Base-by-base conservation (phyloP, 2,888 invertebrate genomes). In the Nematopogon swammerdamellus region DNA sequence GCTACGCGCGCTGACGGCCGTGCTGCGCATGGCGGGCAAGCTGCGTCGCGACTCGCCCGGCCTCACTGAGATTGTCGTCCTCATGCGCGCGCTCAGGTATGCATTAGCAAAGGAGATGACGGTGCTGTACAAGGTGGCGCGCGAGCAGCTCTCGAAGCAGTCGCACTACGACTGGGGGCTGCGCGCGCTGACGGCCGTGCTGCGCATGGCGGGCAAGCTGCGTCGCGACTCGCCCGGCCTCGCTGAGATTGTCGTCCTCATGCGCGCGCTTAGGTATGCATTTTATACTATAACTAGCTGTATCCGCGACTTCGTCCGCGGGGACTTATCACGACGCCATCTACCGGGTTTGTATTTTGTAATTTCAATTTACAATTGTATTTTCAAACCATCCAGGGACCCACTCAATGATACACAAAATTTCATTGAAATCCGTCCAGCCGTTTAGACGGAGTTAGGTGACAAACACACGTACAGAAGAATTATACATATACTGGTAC, bases 141-240 rank as follows among this genome's bases (percentile, higher is more conserved):
- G 85, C 50, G 92, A 93, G 60, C 95, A 95, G 65, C 75, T 96
- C 46, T 95, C 95, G 1, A 93, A 95, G 63, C 95, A 95, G 65
- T 89, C 88, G 18, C 96, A 96, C 65, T 96, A 96, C 68, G 95
- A 96, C 69, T 96, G 95, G 86, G 95, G 95, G 1, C 72, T 96
- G 56, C 83, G 95, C 49, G 95, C 95, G 3, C 72, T 96, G 16
- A 96, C 94, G 56, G 89, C 95, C 0, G 94, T 95, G 2, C 75
- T 96, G 17, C 85, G 94, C 25, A 95, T 95, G 92, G 95, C 95
- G 2, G 95, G 95, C 14, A 90, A 92, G 29, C 79, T 95, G 63
- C 90, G 92, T 60, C 79, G 93, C 50, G 87, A 86, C 51, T 87
- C 91, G 1, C 85, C 86, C 3, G 88, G 91, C 52, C 81, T 95